These are phyloP conservation scores for Phoxinus dragarum DNA, from an alignment of 2,797 vertebrate genomes.

Conservation along the genomic window DNA sequence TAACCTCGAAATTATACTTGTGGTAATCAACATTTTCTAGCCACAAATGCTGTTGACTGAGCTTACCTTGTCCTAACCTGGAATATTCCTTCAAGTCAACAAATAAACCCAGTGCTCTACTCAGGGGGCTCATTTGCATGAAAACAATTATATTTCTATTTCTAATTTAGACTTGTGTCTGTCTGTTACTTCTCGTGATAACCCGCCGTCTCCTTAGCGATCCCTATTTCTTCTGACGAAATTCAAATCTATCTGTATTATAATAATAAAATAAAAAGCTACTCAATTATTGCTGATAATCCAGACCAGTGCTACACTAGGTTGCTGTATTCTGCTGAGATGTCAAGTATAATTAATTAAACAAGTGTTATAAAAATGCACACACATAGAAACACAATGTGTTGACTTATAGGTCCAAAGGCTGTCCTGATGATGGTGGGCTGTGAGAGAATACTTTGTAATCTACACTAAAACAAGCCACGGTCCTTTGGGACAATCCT, in stretches of 20 bases:
- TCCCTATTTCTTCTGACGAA: too few species aligned
- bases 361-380: conserved; percentile 11
- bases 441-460: not conserved
- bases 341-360: conserved; percentile 1
- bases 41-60: not conserved
- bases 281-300: too few species aligned
- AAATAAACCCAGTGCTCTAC: not conserved
- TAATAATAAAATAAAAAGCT: too few species aligned
- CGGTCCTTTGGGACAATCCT: conserved; percentile 23
- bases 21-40: not conserved
- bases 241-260: too few species aligned
- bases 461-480: conserved; percentile 49
- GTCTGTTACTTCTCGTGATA: too few species aligned
- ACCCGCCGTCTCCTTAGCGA: too few species aligned
- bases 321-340: not conserved
- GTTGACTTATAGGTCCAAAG: not conserved
- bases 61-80: not conserved
- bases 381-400: not conserved
- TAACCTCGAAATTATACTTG: not conserved
- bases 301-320: too few species aligned
- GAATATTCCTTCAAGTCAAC: not conserved
- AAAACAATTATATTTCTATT: too few species aligned
- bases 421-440: not conserved
- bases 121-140: not conserved
- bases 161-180: too few species aligned